Conservation (phyloP, 2,113 vertebrate species). For the Istiophorus platypterus region DNA sequence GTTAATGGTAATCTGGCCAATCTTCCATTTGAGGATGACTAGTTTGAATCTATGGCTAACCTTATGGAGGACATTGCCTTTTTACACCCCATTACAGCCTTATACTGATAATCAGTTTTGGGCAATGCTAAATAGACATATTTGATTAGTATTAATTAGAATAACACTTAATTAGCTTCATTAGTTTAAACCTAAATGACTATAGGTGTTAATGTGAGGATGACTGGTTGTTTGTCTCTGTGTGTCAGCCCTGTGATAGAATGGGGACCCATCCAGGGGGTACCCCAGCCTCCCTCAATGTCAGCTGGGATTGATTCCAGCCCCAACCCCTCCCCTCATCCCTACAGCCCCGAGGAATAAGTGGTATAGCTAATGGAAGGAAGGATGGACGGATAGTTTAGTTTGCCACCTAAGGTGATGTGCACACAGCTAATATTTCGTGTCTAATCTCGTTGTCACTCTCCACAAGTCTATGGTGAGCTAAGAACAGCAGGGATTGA, state of each 20-base stretch:
- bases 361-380: neutral
- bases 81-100: neutral
- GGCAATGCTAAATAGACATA: too few relatives aligned
- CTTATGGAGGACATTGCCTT: neutral
- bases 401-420: neutral
- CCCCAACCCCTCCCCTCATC: too few relatives aligned
- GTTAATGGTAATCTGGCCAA: too few relatives aligned
- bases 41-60: neutral
- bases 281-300: neutral
- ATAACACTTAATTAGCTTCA: neutral
- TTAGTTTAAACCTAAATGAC: too few relatives aligned
- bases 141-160: too few relatives aligned
- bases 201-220: too few relatives aligned
- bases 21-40: neutral
- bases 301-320: neutral
- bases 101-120: neutral
- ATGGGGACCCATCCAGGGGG: too few relatives aligned
- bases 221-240: too few relatives aligned
- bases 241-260: too few relatives aligned
- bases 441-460: conserved; percentile 1
- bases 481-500: neutral
- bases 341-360: neutral
- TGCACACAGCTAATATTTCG: neutral
- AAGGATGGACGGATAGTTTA: neutral
- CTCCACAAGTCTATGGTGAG: neutral